Evolutionary conservation across 2,888 invertebrate genomes (phyloP).

Genomic region (Stenodera caucasica): DNA sequence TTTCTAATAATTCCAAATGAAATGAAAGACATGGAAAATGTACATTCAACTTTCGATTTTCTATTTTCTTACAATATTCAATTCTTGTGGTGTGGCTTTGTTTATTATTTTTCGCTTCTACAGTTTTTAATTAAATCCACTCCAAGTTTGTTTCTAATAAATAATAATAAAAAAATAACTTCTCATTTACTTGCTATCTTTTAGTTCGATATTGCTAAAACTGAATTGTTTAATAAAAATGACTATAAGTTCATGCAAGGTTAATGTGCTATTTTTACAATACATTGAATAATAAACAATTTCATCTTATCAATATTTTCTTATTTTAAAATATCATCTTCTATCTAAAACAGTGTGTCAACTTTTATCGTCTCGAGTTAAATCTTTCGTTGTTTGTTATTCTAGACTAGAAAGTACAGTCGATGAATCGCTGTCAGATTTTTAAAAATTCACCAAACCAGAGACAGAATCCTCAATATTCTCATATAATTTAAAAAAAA

Average conservation of each 20-base stretch:
- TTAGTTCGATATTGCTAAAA: neutral
- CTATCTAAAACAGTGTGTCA: neutral
- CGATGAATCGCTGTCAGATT: slow-evolving; percentile 53
- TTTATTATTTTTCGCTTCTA: neutral
- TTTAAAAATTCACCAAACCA: slow-evolving; percentile 31
- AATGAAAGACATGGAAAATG: neutral
- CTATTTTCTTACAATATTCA: slow-evolving; percentile 1
- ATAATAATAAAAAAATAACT: neutral
- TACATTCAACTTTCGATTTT: neutral
- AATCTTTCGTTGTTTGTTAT: slow-evolving; percentile 44
- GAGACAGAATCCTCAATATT: too few species aligned
- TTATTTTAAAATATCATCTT: neutral
- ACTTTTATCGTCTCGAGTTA: neutral
- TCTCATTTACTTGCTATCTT: neutral
- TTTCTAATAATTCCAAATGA: neutral
- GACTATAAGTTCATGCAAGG: neutral
- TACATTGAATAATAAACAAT: neutral
- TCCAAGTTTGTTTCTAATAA: slow-evolving; percentile 3
- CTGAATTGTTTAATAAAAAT: neutral
- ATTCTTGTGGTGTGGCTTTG: neutral
- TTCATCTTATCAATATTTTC: neutral
- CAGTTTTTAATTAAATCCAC: slow-evolving; percentile 6
- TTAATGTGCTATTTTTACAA: neutral
- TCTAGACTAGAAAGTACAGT: slow-evolving; percentile 49
- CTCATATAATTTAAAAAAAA: too few species aligned